Evolutionary conservation across 2,888 invertebrate genomes (phyloP).

Genomic region (Dolichomitus sp.): DNA sequence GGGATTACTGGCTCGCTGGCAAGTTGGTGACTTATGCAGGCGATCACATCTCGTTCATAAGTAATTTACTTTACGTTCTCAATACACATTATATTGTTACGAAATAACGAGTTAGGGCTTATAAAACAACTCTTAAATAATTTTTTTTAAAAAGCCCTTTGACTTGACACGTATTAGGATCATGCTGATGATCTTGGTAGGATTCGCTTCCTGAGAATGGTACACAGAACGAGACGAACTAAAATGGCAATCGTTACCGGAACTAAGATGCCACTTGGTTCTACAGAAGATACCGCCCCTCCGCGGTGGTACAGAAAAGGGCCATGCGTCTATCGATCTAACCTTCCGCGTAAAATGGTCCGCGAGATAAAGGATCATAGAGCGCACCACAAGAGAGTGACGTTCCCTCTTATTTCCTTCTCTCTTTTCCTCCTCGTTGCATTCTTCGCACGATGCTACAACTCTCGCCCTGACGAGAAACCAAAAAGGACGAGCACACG

Average conservation of each 20-base stretch:
- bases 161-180: background rate
- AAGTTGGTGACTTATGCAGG: too few relatives aligned
- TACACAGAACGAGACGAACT: constrained; percentile 7
- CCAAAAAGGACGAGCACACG: constrained; percentile 6
- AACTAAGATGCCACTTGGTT: constrained; percentile 41
- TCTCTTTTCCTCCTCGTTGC: constrained; percentile 46
- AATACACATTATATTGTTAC: too few relatives aligned
- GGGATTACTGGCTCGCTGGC: too few relatives aligned
- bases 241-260: constrained; percentile 50
- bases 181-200: constrained; percentile 1
- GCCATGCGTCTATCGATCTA: constrained; percentile 49
- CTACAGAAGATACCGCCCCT: background rate
- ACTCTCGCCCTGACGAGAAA: constrained; percentile 31
- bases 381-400: constrained; percentile 42
- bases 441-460: constrained; percentile 51
- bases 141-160: background rate
- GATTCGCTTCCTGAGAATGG: constrained; percentile 29
- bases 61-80: too few relatives aligned
- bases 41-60: too few relatives aligned
- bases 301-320: background rate
- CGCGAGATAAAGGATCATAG: constrained; percentile 57
- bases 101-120: too few relatives aligned
- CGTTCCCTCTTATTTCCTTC: constrained; percentile 36
- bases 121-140: too few relatives aligned
- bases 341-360: constrained; percentile 58